A percentile compares a stretch with the other conserved stretches of the same genome.
phyloP scores from a whole-genome alignment of 2,113 vertebrate species.

The Malurus melanocephalus region DNA sequence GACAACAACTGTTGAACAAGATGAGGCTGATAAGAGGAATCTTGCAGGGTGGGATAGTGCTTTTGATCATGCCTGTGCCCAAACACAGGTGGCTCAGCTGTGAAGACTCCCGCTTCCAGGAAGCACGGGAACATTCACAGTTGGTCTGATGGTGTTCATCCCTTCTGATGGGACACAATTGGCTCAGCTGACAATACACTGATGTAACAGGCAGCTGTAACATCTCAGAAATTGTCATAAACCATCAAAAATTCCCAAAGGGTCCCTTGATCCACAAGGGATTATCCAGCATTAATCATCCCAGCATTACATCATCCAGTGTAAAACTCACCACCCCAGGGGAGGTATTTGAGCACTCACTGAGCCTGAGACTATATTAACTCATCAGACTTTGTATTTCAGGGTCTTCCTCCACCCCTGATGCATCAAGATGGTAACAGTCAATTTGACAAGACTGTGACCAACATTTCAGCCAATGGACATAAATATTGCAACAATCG shows the following conservation, averaged over 20 bases:
- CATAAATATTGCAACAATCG: not conserved
- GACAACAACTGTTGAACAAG: not conserved
- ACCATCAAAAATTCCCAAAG: not conserved
- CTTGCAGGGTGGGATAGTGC: not conserved
- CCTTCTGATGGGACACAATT: not conserved
- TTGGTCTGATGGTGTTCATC: not conserved
- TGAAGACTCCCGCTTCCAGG: not conserved
- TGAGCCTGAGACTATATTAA: not conserved
- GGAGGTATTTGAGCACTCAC: not conserved
- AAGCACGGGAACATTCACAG: not conserved
- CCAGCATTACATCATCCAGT: not conserved
- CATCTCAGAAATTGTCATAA: not conserved
- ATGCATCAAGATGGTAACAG: not conserved
- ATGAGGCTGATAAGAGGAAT: not conserved
- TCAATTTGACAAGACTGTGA: not conserved
- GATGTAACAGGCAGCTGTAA: not conserved
- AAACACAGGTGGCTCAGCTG: not conserved
- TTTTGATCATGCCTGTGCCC: not conserved
- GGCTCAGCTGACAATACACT: not conserved
- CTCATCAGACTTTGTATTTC: not conserved
- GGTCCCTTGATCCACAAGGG: not conserved
- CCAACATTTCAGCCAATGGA: accelerated
- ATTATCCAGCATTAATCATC: too few species aligned
- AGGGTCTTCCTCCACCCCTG: not conserved
- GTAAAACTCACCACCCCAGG: not conserved